These are phyloP conservation scores for Microdon myrmicae DNA, from an alignment of 2,888 invertebrate species.

Conservation along the genomic window DNA sequence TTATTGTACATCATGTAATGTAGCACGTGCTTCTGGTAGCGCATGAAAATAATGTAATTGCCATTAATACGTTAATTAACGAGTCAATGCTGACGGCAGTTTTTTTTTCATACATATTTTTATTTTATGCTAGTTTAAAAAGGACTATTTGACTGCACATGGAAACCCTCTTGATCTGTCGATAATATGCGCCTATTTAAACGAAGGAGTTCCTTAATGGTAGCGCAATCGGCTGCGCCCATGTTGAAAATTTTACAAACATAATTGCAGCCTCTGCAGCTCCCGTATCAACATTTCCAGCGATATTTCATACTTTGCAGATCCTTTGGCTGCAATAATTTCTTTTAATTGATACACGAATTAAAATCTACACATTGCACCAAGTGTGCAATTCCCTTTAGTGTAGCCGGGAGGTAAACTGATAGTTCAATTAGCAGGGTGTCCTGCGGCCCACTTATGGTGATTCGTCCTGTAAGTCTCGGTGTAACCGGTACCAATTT, in stretches of 20 bases:
- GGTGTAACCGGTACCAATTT: too few relatives aligned
- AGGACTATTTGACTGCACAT: constrained; percentile 5
- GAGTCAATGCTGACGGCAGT: constrained; percentile 30
- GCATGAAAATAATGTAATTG: constrained; percentile 20
- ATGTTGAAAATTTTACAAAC: constrained; percentile 20
- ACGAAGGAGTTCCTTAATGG: too few relatives aligned
- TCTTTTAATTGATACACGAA: constrained; percentile 38
- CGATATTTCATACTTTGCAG: too few relatives aligned
- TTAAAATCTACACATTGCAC: constrained; percentile 19
- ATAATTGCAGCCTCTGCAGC: constrained; percentile 23
- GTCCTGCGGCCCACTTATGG: too few relatives aligned
- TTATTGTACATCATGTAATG: constrained; percentile 15
- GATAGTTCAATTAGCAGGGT: constrained; percentile 20
- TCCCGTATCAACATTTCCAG: neutral
- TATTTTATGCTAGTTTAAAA: neutral
- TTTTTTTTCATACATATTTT: constrained; percentile 8
- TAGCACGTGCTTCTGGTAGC: neutral
- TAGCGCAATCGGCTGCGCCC: neutral
- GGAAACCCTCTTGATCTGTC: constrained; percentile 21
- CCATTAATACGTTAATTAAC: constrained; percentile 41
- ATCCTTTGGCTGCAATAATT: constrained; percentile 5
- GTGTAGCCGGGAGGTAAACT: neutral
- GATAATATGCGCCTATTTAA: constrained; percentile 39
- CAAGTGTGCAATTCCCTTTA: neutral
- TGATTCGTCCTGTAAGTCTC: neutral